Conservation (phyloP, 2,888 invertebrate species). For the Zygogramma bicolorata region DNA sequence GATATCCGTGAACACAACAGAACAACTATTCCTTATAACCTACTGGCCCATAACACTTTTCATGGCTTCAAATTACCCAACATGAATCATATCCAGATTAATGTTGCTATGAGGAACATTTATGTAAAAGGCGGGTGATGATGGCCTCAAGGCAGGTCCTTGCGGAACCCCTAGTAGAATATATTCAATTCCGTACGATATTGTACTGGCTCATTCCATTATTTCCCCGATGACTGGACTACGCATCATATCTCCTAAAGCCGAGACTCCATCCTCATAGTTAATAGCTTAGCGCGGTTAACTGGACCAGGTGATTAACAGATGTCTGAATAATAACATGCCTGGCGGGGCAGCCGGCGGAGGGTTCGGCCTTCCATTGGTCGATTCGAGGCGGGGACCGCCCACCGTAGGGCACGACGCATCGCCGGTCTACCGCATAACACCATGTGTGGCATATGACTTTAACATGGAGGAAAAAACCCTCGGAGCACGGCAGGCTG, state of each 20-base stretch:
- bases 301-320: slow-evolving; percentile 62
- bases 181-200: too few relatives aligned
- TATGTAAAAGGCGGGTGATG: too few relatives aligned
- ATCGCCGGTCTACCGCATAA: slow-evolving; percentile 35
- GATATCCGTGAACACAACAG: too few relatives aligned
- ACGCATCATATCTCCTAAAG: slow-evolving; percentile 19
- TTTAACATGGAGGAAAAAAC: slow-evolving; percentile 49
- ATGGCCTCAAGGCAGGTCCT: too few relatives aligned
- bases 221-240: too few relatives aligned
- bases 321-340: slow-evolving; percentile 60
- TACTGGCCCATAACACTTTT: too few relatives aligned
- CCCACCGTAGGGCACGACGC: slow-evolving; percentile 40
- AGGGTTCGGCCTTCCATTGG: slow-evolving; percentile 49
- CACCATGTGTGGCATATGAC: slow-evolving; percentile 62
- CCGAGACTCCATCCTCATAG: slow-evolving; percentile 38
- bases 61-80: too few relatives aligned
- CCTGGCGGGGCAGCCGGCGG: slow-evolving; percentile 39
- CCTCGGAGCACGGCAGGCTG: slow-evolving; percentile 48
- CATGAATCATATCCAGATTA: too few relatives aligned
- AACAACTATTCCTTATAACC: too few relatives aligned
- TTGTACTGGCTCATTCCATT: too few relatives aligned
- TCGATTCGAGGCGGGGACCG: slow-evolving; percentile 38
- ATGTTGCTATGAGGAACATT: too few relatives aligned
- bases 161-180: too few relatives aligned
- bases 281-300: slow-evolving; percentile 59